A percentile compares a stretch with the other conserved stretches of the same genome.
These are phyloP conservation scores for Acanthisitta chloris DNA, from an alignment of 2,113 vertebrate genomes.

Conservation along the genomic window DNA sequence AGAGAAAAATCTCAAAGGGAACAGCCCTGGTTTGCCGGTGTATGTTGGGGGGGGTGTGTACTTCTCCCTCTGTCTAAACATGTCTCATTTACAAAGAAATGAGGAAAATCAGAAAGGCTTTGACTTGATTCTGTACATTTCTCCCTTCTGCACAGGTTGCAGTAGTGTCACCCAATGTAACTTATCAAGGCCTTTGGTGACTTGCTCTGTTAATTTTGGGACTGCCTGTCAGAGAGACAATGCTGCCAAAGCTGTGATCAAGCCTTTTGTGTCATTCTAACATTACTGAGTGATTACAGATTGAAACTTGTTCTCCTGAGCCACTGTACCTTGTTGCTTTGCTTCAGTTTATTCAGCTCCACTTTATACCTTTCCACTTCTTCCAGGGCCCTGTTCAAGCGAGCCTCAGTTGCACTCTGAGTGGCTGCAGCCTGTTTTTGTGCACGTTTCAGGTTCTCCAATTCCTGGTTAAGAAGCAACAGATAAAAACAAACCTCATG, in stretches of 20 bases:
- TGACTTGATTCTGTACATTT: neutral
- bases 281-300: neutral
- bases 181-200: neutral
- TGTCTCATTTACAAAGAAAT: neutral
- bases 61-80: neutral
- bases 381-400: constrained; percentile 90
- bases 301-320: neutral
- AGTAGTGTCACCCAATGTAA: neutral
- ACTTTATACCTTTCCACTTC: constrained; percentile 84
- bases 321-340: constrained; percentile 83
- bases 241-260: neutral
- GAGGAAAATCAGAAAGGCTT: neutral
- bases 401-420: constrained; percentile 83
- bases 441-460: constrained; percentile 79
- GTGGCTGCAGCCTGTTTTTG: constrained; percentile 82
- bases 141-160: neutral
- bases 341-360: constrained; percentile 84
- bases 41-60: neutral
- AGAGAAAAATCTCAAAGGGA: neutral
- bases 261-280: neutral
- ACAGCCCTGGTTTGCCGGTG: neutral
- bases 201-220: neutral
- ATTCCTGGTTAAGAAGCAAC: constrained; percentile 76
- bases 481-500: neutral
- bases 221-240: fast-evolving